Base-by-base conservation (phyloP, 1,140 invertebrate species). In the Drosophila ananassae region DNA sequence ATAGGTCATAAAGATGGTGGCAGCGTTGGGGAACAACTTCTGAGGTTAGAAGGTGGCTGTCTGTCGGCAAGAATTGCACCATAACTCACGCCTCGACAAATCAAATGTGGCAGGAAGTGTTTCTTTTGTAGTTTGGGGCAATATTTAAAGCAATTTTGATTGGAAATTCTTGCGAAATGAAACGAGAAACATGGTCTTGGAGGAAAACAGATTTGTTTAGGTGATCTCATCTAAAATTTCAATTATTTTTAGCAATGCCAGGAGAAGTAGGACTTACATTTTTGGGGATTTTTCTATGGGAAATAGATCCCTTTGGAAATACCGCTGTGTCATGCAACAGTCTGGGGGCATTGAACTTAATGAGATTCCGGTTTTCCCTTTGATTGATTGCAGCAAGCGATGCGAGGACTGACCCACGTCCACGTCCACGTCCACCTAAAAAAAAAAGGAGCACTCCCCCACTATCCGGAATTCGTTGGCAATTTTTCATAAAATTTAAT, bases 401-500 rank as follows among this genome's bases (percentile, higher is more conserved):
- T 56, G 63, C 59, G 52, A 56, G 47, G 52, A 7, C 39, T 69
- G 63, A 69, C 64, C 63, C 39, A 17, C 17, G 17, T 17, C 63
- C 39, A 17, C 17, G 17, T 17, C 63, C 39, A 50, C 44, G 66
- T 30, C 66, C 66, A 54, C 48, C 54, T 22, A 41, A 37, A 55
- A 55, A 7, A 7, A 10, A 17, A 39, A 12, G 28, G n/a, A 25
- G 7, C 9, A 0, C 17, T 24, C 24, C 41, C 9, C 39, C 21
- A 10, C 4, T 41, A 7, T 13, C 5, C n/a, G 22, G 21, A 2
- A 44, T 46, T 39, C 52, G 48, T 52, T 73, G 72, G 80, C 77
- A 63, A 76, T 84, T 79, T 79, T 84, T 84, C 79, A 79, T 67
- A 76, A 76, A 83, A 50, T 79, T 83, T 83, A 83, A 83, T 83